Base-by-base conservation (phyloP, 2,797 vertebrate genomes). In the Myripristis murdjan region DNA sequence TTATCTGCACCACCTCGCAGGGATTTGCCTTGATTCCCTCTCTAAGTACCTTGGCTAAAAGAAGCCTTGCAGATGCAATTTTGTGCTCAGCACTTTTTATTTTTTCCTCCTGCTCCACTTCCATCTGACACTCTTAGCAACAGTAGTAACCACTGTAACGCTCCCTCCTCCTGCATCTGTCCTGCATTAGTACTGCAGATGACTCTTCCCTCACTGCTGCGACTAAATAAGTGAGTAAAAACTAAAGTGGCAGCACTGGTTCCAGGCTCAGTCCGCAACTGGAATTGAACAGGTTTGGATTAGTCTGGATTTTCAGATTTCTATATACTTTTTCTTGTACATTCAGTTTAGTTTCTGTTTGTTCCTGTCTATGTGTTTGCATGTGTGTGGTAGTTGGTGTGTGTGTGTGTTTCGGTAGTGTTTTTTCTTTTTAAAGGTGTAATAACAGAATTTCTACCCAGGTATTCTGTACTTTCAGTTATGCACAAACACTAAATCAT, bases 21-120 rank as follows among this genome's bases (percentile, higher is more conserved):
- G 66, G 72, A 76, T 75, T 80, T 76, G 14, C 59, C 39, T 82
- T 51, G 7, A 56, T 79, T 82, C 66, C 51, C 20, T 43, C 28
- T 73, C 57, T 53, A 18, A 60, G 57, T 48, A 28, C 78, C 59
- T 70, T 37, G 56, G 54, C 51, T 67, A n/a, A 70, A 68, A 52
- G 46, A 66, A 26, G 54, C 44, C 75, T 69, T 7, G n/a, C 41
- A 48, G 66, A 77, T 65, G 54, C 59, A 62, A 47, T 73, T 71
- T 70, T 67, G 44, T 44, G 46, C 26, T 78, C 62, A 67, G 62
- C 24, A 10, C 26, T 16, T 73, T 75, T 56, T 58, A 61, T 63
- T 64, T 65, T 56, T 46, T 46, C n/a, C 33, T 28, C 31, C 33
- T 16, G 18, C 55, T 24, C 26, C 33, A 26, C 26, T 69, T 49